Evolutionary conservation across 2,888 invertebrate species (phyloP).

Genomic region (Leptogaster cylindrica): DNA sequence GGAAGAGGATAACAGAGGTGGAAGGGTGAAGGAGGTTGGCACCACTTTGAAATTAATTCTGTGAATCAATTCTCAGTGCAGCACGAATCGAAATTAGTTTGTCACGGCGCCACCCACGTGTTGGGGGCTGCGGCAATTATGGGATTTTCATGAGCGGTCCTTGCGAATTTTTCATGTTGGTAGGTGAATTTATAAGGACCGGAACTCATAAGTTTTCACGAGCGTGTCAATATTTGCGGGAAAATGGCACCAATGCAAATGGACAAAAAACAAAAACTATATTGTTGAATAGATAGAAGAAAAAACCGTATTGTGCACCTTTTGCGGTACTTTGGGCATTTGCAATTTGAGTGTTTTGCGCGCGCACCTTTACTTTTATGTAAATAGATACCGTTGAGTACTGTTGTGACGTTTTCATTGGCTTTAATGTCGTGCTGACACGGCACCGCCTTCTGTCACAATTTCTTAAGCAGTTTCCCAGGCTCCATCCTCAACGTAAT

Average conservation of each 20-base stretch:
- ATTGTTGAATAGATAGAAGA: not conserved
- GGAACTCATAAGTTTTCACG: conserved; percentile 36
- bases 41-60: conserved; percentile 17
- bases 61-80: not conserved
- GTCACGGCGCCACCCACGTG: conserved; percentile 47
- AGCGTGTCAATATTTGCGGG: not conserved
- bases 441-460: conserved; percentile 30
- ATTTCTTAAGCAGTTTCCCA: conserved; percentile 16
- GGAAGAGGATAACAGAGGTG: no score
- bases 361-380: conserved; percentile 34
- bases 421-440: conserved; percentile 38
- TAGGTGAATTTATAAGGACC: conserved; percentile 25
- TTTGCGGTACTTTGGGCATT: conserved; percentile 29
- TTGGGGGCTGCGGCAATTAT: conserved; percentile 14
- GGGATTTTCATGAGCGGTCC: conserved; percentile 22
- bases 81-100: conserved; percentile 41
- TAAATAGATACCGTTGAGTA: conserved; percentile 20
- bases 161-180: conserved; percentile 33
- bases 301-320: not conserved
- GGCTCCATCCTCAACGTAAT: not conserved
- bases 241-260: not conserved
- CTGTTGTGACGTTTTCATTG: conserved; percentile 32
- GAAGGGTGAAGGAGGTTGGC: conserved; percentile 11
- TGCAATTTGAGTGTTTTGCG: not conserved
- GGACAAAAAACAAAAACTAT: no score